Evolutionary conservation across 2,113 vertebrate species (phyloP).

Genomic region (Anoura caudifer): DNA sequence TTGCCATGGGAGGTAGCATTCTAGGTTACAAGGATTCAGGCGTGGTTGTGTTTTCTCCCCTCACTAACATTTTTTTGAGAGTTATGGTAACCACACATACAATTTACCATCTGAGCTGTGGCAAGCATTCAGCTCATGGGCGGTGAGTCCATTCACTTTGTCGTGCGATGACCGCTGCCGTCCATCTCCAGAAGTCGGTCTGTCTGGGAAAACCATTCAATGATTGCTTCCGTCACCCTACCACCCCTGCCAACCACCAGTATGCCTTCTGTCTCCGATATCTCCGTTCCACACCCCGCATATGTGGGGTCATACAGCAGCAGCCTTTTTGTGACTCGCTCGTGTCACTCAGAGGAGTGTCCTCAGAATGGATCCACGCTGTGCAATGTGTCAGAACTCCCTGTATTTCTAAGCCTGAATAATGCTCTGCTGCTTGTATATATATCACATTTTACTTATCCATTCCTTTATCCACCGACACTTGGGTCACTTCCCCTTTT

Average conservation of each 20-base stretch:
- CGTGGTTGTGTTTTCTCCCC: not conserved
- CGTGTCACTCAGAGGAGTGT: not conserved
- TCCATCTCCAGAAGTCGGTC: not conserved
- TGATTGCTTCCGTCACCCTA: not conserved
- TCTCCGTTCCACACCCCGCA: not conserved
- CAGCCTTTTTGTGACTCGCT: not conserved
- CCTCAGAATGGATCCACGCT: not conserved
- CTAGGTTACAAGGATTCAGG: not conserved
- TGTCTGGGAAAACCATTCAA: not conserved
- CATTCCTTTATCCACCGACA: not conserved
- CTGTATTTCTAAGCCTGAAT: not conserved
- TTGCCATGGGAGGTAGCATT: not conserved
- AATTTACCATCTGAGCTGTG: not conserved
- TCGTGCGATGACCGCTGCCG: not conserved
- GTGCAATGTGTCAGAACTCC: not conserved
- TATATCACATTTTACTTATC: not conserved
- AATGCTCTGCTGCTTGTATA: not conserved
- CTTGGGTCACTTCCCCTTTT: not conserved
- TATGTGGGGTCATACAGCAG: not conserved
- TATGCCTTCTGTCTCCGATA: not conserved
- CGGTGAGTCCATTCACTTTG: not conserved
- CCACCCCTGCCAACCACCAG: not conserved
- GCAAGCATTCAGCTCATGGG: not conserved
- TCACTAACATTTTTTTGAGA: not conserved
- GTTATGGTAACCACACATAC: not conserved